Evolutionary conservation across 2,797 vertebrate genomes (phyloP), one percentile per base, ranked within the genome.

Genomic region (Chelidonichthys spinosus): DNA sequence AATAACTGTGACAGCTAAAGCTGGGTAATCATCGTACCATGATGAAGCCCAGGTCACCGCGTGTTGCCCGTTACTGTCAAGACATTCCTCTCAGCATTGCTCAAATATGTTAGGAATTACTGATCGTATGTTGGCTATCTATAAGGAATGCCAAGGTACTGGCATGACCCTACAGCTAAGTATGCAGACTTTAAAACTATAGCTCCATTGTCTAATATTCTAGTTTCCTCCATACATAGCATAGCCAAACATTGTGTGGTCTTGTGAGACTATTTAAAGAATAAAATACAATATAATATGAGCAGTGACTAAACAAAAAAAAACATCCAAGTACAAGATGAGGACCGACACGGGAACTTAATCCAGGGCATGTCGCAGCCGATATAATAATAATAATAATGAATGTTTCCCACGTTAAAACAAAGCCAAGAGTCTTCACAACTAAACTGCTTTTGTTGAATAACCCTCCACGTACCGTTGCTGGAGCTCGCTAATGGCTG

Each of bases 1-100:
- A 40, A 39, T 74, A 72, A 52, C 46, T 46, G 73, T 65, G 55
- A 75, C 55, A 55, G 64, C 56, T 69, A 46, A 53, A 55, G 64
- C 56, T 69, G 47, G 50, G 47, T 54, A 49, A 36, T 65, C 72
- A 72, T 67, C 44, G 3, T 39, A 52, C 37, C 39, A 33, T 7
- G 42, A 61, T 44, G 13, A 73, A 69, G 32, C 64, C 17, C 15
- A 18, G 42, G 54, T 69, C 46, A 59, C 33, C 9, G 13, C 9
- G 13, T 49, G 66, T 43, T 65, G 53, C 33, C 50, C 15, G 25
- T 63, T 40, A 58, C 14, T 55, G n/a, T 62, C 9, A 47, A 55
- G 15, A 39, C 3, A 62, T 47, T 32, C 25, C 37, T 50, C 37
- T 18, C 8, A 47, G 3, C 36, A 18, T 54, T 63, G 53, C 39